Base-by-base conservation (phyloP, 2,888 invertebrate species). In the Dorcus hopei region DNA sequence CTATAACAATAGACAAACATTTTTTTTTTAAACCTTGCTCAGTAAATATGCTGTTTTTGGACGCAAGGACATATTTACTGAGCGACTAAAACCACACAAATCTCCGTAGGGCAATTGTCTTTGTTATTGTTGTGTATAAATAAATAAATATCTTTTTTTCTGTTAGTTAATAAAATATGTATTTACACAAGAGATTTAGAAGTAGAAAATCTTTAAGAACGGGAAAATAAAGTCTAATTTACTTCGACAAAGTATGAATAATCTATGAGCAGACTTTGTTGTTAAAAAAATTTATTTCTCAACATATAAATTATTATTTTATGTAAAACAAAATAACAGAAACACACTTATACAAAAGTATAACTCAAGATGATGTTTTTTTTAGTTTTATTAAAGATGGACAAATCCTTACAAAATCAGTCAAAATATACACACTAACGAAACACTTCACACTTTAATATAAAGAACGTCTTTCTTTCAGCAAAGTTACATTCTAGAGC, bases 1-100 rank as follows among this genome's bases (percentile, higher is more conserved):
- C 83, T 93, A 77, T 92, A 87, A 80, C 64, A 58, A 48, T 8
- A 45, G 14, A 9, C 16, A 38, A 47, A 11, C 23, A n/a, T 7
- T 19, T 45, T 16, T 2, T 14, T 45, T 45, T 45, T 45, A 19
- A 19, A 11, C 2, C 23, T 45, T 45, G 45, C 45, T 45, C 45
- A 9, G 14, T 19, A 23, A 45, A 45, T 45, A 45, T 45, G 45
- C 45, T 4, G 14, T 19, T 9, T 19, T 19, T 45, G 8, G 4
- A 9, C 19, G 8, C 16, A 45, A 9, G 14, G 11, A 23, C 45
- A 45, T 45, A 45, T 45, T 45, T 23, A 11, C n/a, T 6, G 45
- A 45, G 45, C 45, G 45, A 45, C 16, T 45, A 19, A 11, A 19
- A 19, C n/a, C 14, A 45, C 41, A 45, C 9, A 45, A 45, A 33